Percentiles rank a stretch among this genome's conserved stretches.
Conservation (phyloP, 2,888 invertebrate genomes). For the Imbricaverruca yamaguchii region DNA sequence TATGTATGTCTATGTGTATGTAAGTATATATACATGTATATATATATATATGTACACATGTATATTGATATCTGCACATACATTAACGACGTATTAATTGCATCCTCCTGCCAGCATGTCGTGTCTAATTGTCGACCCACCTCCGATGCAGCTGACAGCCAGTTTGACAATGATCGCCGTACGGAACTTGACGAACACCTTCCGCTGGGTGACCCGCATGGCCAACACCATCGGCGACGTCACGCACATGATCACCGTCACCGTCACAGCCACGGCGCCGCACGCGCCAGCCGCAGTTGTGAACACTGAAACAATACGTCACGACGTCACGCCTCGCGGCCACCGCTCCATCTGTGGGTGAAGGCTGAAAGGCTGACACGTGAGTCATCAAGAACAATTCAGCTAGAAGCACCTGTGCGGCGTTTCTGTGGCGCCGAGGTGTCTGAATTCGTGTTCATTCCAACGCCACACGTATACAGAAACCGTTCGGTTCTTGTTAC, state of each 20-base stretch:
- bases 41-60: not conserved
- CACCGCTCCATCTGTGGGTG: no score
- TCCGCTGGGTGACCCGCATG: not conserved
- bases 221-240: slow-evolving; percentile 13
- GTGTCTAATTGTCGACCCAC: not conserved
- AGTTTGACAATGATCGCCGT: not conserved
- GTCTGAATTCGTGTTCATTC: no score
- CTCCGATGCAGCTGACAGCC: not conserved
- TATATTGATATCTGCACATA: not conserved
- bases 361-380: no score
- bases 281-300: not conserved
- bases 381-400: no score
- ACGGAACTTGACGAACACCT: slow-evolving; percentile 5
- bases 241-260: not conserved
- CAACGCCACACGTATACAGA: no score
- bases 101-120: no score
- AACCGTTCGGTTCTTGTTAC: no score
- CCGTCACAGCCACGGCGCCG: not conserved
- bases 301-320: not conserved
- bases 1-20: not conserved
- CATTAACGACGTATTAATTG: no score
- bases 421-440: no score
- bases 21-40: not conserved
- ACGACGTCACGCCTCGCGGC: no score
- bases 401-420: no score